phyloP scores from a whole-genome alignment of 2,113 vertebrate genomes.

The Anser brachyrhynchus region DNA sequence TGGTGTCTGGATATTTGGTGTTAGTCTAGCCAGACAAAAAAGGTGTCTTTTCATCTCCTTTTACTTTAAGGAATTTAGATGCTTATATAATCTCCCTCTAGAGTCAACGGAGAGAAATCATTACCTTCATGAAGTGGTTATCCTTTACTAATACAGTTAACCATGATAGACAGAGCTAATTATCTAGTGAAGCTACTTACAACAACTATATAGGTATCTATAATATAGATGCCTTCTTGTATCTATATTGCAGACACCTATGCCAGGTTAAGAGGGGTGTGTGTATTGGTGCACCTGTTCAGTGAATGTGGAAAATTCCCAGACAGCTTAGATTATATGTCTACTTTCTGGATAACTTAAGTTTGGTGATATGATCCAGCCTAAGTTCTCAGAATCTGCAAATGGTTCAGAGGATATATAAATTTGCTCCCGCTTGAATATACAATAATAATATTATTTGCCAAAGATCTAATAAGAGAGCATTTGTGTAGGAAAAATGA shows the following conservation, averaged over 20 bases:
- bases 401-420: background rate
- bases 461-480: background rate
- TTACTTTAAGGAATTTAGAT: background rate
- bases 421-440: background rate
- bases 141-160: background rate
- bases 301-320: background rate
- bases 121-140: background rate
- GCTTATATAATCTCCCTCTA: background rate
- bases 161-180: background rate
- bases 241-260: background rate
- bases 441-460: background rate
- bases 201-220: background rate
- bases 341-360: background rate
- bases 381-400: background rate
- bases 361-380: background rate
- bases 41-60: fast-evolving
- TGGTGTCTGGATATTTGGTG: background rate
- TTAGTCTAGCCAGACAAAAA: background rate
- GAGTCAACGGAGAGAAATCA: background rate
- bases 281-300: background rate
- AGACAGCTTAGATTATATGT: background rate
- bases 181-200: too few species aligned
- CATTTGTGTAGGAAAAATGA: background rate
- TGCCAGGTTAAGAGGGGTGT: background rate
- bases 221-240: background rate